Percentiles rank a stretch among this genome's conserved stretches.
These are phyloP conservation scores for Schizotus pectinicornis DNA, from an alignment of 2,888 invertebrate genomes.

Conservation along the genomic window DNA sequence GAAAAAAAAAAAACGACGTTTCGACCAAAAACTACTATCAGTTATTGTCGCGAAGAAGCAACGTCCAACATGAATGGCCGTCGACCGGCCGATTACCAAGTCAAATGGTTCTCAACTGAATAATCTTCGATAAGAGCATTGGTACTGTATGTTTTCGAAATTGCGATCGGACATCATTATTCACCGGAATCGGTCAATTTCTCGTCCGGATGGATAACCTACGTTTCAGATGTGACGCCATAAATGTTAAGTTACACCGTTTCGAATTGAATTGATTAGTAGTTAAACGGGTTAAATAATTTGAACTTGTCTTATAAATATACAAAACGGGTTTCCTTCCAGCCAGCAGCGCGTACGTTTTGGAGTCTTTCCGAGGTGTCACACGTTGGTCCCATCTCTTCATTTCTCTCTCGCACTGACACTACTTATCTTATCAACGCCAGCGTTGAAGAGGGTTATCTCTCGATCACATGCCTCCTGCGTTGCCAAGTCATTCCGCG, in stretches of 20 bases:
- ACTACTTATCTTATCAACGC: conserved; percentile 44
- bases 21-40: too few relatives aligned
- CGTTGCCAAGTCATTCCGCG: conserved; percentile 45
- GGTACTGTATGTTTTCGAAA: background rate
- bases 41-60: too few relatives aligned
- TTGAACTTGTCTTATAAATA: conserved; percentile 38
- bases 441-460: conserved; percentile 49
- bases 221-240: conserved; percentile 24
- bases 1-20: too few relatives aligned
- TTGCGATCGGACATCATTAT: conserved; percentile 21
- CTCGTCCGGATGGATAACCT: conserved; percentile 16
- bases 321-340: conserved; percentile 31
- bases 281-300: conserved; percentile 40
- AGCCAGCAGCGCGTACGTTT: conserved; percentile 18
- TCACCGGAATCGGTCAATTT: conserved; percentile 26
- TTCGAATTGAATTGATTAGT: conserved; percentile 35
- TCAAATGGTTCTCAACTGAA: conserved; percentile 24
- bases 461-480: conserved; percentile 48
- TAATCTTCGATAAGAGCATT: conserved; percentile 21
- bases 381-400: background rate
- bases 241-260: conserved; percentile 27
- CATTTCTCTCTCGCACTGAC: conserved; percentile 1
- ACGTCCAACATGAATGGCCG: conserved; percentile 9
- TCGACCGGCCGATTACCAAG: conserved; percentile 25
- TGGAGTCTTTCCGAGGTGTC: conserved; percentile 5